Percentiles rank a stretch among this genome's conserved stretches.
phyloP scores from a whole-genome alignment of 1,140 invertebrate genomes.

The Zaprionus ghesquierei region DNA sequence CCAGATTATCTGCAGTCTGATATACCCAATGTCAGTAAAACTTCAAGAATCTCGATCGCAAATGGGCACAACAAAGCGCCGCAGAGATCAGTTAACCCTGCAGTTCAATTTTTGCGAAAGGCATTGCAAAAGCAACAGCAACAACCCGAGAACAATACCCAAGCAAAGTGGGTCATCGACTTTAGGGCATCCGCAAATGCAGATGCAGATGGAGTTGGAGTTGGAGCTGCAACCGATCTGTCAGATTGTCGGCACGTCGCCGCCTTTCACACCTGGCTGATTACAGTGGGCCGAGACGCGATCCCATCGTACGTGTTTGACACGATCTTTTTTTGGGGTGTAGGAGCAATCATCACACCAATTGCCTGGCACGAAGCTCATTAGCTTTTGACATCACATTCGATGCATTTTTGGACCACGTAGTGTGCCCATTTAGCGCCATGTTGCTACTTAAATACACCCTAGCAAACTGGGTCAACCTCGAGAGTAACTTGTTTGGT shows the following conservation, averaged over 20 bases:
- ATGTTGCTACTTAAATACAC: not conserved
- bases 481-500: slow-evolving; percentile 47
- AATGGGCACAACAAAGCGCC: slow-evolving; percentile 23
- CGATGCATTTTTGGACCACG: slow-evolving; percentile 38
- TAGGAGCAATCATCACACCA: slow-evolving; percentile 17
- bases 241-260: slow-evolving; percentile 28
- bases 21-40: not conserved
- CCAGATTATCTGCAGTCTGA: not conserved
- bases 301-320: slow-evolving; percentile 22
- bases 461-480: slow-evolving; percentile 48
- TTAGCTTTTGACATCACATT: slow-evolving; percentile 63
- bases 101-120: slow-evolving; percentile 50
- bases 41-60: slow-evolving; percentile 11
- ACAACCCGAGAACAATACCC: slow-evolving; percentile 60
- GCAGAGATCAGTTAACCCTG: slow-evolving; percentile 49
- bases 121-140: slow-evolving; percentile 20
- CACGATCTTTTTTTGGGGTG: slow-evolving; percentile 46
- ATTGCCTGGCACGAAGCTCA: slow-evolving; percentile 38
- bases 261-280: slow-evolving; percentile 58
- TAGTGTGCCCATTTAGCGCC: slow-evolving; percentile 29
- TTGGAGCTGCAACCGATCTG: slow-evolving; percentile 42
- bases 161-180: slow-evolving; percentile 57
- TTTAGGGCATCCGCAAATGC: slow-evolving; percentile 40
- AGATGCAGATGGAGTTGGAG: slow-evolving; percentile 12
- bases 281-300: slow-evolving; percentile 44